Evolutionary conservation across 2,113 vertebrate species (phyloP).

Genomic region (Tyrannus savana): DNA sequence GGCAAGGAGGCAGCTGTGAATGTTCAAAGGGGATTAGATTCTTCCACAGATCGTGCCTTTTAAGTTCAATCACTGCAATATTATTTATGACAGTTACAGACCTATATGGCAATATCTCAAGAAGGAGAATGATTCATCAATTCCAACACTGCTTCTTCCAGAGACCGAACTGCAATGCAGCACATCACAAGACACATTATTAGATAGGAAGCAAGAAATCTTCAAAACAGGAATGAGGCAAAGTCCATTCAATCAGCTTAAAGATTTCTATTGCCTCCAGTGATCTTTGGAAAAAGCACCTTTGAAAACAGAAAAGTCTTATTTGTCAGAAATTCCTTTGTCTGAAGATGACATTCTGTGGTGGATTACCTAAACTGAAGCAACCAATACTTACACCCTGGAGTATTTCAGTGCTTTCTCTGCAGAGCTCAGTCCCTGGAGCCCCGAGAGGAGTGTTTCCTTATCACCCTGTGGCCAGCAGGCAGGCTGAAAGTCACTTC

Average conservation of each 20-base stretch:
- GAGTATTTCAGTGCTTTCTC: background rate
- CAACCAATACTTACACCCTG: background rate
- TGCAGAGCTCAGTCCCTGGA: background rate
- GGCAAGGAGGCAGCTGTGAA: background rate
- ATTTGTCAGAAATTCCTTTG: background rate
- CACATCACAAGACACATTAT: background rate
- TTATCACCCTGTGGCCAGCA: background rate
- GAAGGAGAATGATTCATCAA: slow-evolving; percentile 57
- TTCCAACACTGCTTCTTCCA: slow-evolving; percentile 20
- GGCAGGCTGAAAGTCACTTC: background rate
- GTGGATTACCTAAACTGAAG: background rate
- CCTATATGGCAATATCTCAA: slow-evolving; percentile 42
- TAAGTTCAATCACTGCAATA: slow-evolving; percentile 4
- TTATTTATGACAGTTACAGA: slow-evolving; percentile 37
- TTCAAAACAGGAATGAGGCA: background rate
- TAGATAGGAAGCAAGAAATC: background rate
- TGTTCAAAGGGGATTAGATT: slow-evolving; percentile 22
- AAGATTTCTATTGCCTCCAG: background rate
- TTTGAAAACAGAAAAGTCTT: background rate
- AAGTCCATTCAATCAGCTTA: background rate
- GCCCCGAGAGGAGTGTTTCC: background rate
- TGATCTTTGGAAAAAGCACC: background rate
- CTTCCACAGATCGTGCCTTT: background rate
- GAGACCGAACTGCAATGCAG: slow-evolving; percentile 49
- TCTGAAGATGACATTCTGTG: background rate